Conservation (phyloP, 2,797 vertebrate species). For the Falco rusticolus region DNA sequence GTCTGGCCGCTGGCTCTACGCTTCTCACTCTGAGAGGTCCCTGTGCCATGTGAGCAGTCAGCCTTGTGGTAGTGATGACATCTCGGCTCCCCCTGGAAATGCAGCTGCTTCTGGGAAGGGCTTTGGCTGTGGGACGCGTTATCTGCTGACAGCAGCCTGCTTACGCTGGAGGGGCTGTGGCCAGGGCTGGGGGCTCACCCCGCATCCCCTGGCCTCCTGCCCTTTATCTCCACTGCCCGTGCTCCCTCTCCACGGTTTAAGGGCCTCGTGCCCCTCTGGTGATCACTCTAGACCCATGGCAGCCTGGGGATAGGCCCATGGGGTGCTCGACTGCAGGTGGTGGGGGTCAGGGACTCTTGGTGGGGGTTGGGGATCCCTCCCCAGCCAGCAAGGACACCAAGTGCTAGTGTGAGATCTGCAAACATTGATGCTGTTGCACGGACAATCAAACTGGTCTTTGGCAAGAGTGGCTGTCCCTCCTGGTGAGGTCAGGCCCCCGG, state of each 20-base stretch:
- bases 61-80: neutral
- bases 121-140: neutral
- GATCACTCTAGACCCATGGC: neutral
- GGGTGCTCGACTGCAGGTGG: neutral
- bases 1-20: rapidly evolving
- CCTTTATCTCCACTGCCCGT: constrained; percentile 13
- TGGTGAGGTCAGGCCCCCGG: neutral
- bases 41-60: rapidly evolving
- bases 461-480: neutral
- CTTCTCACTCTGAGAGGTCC: neutral
- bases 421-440: neutral
- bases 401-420: neutral
- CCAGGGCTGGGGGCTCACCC: constrained; percentile 30
- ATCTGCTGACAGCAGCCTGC: constrained; percentile 36
- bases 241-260: neutral
- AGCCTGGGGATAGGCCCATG: neutral
- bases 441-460: constrained; percentile 1
- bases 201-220: neutral
- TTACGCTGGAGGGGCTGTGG: neutral
- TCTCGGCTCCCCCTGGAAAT: neutral
- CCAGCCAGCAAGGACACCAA: neutral
- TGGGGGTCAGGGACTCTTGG: rapidly evolving
- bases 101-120: neutral
- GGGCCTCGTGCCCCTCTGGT: neutral
- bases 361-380: neutral